Conservation (phyloP, 2,888 invertebrate species). For the Labia minor region DNA sequence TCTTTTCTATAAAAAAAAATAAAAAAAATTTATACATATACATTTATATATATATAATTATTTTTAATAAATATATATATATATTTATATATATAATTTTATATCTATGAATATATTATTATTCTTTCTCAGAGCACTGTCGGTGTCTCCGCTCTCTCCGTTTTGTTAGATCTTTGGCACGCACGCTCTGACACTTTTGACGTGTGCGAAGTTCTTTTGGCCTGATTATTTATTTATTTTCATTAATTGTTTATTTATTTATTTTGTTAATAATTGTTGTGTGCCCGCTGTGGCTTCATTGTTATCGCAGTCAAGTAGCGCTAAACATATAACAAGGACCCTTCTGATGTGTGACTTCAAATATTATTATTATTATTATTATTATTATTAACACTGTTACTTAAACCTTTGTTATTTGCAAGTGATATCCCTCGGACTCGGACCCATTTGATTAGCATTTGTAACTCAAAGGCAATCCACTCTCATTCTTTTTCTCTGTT, state of each 20-base stretch:
- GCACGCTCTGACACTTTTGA: background rate
- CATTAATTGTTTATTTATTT: too few species aligned
- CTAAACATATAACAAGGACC: background rate
- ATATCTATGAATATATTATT: too few species aligned
- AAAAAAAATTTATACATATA: background rate
- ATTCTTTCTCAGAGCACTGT: background rate
- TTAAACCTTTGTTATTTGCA: background rate
- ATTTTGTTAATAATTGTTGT: background rate
- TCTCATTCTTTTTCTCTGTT: background rate
- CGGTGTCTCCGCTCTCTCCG: background rate
- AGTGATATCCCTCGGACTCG: background rate
- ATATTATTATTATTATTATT: too few species aligned
- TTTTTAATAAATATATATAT: too few species aligned
- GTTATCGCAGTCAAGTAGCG: background rate
- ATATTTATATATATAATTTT: background rate
- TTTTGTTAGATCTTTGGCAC: background rate
- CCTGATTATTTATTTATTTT: too few species aligned
- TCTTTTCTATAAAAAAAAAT: background rate
- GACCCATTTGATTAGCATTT: background rate
- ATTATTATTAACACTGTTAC: background rate
- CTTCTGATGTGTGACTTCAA: too few species aligned
- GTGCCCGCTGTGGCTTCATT: conserved; percentile 5
- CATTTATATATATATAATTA: background rate
- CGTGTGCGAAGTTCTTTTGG: conserved; percentile 3
- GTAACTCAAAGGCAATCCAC: background rate